A percentile compares a stretch with the other conserved stretches of the same genome.
These are phyloP conservation scores for Engraulis encrasicolus DNA, from an alignment of 2,113 vertebrate species.

Conservation along the genomic window DNA sequence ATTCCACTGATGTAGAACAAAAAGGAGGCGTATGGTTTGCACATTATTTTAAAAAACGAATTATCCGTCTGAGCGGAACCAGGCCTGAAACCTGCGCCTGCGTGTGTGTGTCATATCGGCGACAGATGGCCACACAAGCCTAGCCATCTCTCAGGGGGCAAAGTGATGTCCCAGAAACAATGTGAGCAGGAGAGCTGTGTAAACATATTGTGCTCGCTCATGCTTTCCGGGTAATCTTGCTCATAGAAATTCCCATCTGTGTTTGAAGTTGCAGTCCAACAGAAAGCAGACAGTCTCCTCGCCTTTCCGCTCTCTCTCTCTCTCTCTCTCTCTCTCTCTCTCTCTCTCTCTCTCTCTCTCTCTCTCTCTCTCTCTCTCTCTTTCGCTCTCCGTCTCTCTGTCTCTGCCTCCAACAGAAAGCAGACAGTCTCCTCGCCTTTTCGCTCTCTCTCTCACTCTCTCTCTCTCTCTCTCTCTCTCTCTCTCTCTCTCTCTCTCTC, in stretches of 20 bases:
- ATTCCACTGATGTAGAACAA: neutral
- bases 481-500: slow-evolving; percentile 24
- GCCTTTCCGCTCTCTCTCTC: slow-evolving; percentile 26
- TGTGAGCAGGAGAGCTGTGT: slow-evolving; percentile 47
- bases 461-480: too few relatives aligned
- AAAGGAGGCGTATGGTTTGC: neutral
- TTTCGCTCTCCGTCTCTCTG: slow-evolving; percentile 23
- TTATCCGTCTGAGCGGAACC: slow-evolving; percentile 6
- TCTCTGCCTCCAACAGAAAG: slow-evolving; percentile 32
- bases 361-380: slow-evolving; percentile 22
- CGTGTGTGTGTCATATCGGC: slow-evolving; percentile 23
- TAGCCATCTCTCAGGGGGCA: slow-evolving; percentile 42
- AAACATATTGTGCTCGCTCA: slow-evolving; percentile 55
- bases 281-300: slow-evolving; percentile 36
- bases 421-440: slow-evolving; percentile 29
- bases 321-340: slow-evolving; percentile 22
- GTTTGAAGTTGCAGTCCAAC: slow-evolving; percentile 32
- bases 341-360: slow-evolving; percentile 27
- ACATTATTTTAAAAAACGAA: slow-evolving; percentile 14
- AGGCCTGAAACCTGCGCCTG: slow-evolving; percentile 35
- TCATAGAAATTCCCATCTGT: slow-evolving; percentile 50
- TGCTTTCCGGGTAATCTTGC: slow-evolving; percentile 45
- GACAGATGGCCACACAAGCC: slow-evolving; percentile 49
- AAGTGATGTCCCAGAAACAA: slow-evolving; percentile 50
- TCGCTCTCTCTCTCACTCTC: slow-evolving; percentile 25